A percentile compares a stretch with the other conserved stretches of the same genome.
Evolutionary conservation across 2,888 invertebrate genomes (phyloP).

Genomic region (Noctuana brunneofusca): DNA sequence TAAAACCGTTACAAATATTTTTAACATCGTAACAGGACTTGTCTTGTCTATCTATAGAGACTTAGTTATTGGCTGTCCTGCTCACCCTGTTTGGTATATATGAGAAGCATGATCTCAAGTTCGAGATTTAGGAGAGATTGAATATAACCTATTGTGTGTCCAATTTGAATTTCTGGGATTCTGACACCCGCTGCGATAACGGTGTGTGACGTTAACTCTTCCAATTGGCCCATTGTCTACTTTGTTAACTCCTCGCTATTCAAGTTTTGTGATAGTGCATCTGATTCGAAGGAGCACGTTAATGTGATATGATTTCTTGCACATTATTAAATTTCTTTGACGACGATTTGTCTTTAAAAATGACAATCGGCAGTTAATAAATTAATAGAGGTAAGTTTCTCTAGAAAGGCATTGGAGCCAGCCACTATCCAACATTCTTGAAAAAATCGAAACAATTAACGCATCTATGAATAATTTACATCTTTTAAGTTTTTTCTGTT

Average conservation of each 20-base stretch:
- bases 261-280: conserved; percentile 3
- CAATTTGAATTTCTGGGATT: conserved; percentile 37
- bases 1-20: not conserved
- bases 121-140: conserved; percentile 24
- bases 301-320: not conserved
- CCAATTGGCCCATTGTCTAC: conserved; percentile 21
- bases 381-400: no score
- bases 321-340: no score
- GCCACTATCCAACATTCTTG: no score
- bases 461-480: no score
- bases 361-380: no score
- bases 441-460: no score
- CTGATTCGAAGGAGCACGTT: not conserved
- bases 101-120: conserved; percentile 8
- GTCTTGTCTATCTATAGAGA: not conserved
- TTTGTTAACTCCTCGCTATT: conserved; percentile 14
- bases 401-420: no score
- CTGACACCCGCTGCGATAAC: conserved; percentile 35
- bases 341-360: no score
- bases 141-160: conserved; percentile 25
- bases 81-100: not conserved
- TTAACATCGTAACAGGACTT: conserved; percentile 12
- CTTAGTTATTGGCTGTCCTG: not conserved
- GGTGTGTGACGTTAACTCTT: conserved; percentile 8
- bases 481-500: no score